Base-by-base conservation (phyloP, 2,888 invertebrate species). In the Lasioglossum lativentre region DNA sequence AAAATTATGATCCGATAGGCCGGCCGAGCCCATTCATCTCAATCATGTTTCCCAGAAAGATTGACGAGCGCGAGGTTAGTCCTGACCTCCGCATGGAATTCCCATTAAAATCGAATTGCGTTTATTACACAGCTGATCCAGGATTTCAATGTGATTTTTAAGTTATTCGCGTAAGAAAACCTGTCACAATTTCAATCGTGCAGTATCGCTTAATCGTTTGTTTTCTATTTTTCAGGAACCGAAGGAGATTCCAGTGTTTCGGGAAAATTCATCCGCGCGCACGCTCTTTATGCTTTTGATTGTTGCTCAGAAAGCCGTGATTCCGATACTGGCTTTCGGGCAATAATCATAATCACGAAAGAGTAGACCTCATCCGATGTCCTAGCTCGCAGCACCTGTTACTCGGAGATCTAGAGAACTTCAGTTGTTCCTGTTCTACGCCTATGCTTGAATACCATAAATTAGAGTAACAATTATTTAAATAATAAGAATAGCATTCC, bases 261-360 rank as follows among this genome's bases (percentile, higher is more conserved):
- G 8, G 14, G 63, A 59, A n/a, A 66, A n/a, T 3, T n/a, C 72
- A 5, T 34, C 38, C n/a, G n/a, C n/a, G 34, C 19, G 12, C 80
- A 86, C 71, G 91, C 95, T 95, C 95, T 95, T 95, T 94, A 95
- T 95, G 95, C 93, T 95, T 95, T 95, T 95, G 95, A 95, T 95
- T 95, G 95, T 95, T 95, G 95, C 95, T 95, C 95, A 95, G 95
- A 95, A 95, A 95, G 95, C 95, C 95, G 93, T 94, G 94, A 87
- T 90, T 75, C 85, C 83, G 88, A 94, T 93, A 94, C 78, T 93
- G 95, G 95, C 95, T 95, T 95, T 95, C 95, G 95, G 95, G 95
- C 94, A 95, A 95, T 95, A 95, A 95, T 95, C 95, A 95, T 94
- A 94, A 95, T 94, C 95, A 95, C 94, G 91, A 91, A 93, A 95